Percentiles rank a stretch among this genome's conserved stretches.
These are phyloP conservation scores for Antennarius striatus DNA, from an alignment of 2,113 vertebrate species.

Conservation along the genomic window DNA sequence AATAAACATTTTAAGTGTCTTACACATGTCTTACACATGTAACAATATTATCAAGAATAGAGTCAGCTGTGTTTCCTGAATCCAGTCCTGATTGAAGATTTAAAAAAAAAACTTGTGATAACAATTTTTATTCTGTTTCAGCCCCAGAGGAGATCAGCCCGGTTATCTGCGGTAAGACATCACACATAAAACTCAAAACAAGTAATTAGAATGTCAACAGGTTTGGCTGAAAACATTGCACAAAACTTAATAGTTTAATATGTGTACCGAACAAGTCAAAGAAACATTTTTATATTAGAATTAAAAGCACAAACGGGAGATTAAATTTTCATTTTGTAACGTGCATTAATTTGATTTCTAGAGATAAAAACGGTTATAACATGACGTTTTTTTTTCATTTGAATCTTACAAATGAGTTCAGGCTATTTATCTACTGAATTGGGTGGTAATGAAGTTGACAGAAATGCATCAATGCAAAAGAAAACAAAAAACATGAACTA, in stretches of 20 bases:
- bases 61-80: neutral
- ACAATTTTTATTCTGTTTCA: constrained; percentile 66
- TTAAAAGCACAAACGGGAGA: neutral
- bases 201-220: neutral
- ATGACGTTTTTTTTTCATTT: neutral
- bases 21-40: too few relatives aligned
- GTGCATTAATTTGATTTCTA: neutral
- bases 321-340: neutral
- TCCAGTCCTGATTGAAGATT: constrained; percentile 2
- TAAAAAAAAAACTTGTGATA: constrained; percentile 1
- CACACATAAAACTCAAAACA: neutral
- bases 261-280: neutral
- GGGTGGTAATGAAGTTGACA: neutral
- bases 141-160: constrained; percentile 94
- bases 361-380: neutral
- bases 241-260: neutral
- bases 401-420: neutral
- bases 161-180: constrained; percentile 89
- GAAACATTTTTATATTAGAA: neutral
- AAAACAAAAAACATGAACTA: neutral
- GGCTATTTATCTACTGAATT: neutral
- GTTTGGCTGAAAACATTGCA: neutral
- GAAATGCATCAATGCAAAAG: neutral
- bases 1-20: constrained; percentile 7
- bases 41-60: neutral